Conservation (phyloP, 2,113 vertebrate genomes). For the Acanthochromis polyacanthus region DNA sequence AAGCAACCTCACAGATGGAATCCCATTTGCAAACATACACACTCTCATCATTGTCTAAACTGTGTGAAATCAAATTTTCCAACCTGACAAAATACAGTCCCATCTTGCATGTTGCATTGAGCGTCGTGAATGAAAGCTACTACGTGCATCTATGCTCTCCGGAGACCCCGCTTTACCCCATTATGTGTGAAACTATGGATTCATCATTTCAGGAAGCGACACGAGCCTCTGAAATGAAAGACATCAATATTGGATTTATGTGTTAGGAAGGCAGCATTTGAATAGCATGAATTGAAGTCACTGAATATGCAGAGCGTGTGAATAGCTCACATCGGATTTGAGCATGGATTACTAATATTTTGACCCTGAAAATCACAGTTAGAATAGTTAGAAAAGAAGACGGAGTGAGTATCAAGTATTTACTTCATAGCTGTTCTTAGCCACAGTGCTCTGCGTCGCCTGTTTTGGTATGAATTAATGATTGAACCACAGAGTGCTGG, state of each 20-base stretch:
- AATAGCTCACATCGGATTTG: background rate
- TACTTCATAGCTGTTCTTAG: slow-evolving; percentile 6
- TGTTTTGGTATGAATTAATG: slow-evolving; percentile 72
- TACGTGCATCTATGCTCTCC: slow-evolving; percentile 12
- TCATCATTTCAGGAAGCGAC: slow-evolving; percentile 26
- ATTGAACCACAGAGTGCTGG: slow-evolving; percentile 66
- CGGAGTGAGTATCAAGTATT: background rate
- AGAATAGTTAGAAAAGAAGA: background rate
- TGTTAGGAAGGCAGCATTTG: slow-evolving; percentile 18
- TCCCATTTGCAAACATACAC: slow-evolving; percentile 9
- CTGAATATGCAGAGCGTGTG: background rate
- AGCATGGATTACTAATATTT: slow-evolving; percentile 15
- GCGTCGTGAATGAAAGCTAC: slow-evolving; percentile 13
- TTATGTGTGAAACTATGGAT: slow-evolving; percentile 37
- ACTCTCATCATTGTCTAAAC: background rate
- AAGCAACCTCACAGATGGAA: background rate
- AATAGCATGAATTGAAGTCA: slow-evolving; percentile 17
- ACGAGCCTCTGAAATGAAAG: slow-evolving; percentile 16
- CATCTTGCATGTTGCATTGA: background rate
- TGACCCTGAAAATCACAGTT: background rate
- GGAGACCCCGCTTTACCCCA: slow-evolving; percentile 17
- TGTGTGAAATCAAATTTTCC: slow-evolving; percentile 25
- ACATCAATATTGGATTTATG: slow-evolving; percentile 51
- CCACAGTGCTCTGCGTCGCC: slow-evolving; percentile 37
- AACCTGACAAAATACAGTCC: slow-evolving; percentile 19